Conservation (phyloP, 2,113 vertebrate species). For the Melospiza melodia region DNA sequence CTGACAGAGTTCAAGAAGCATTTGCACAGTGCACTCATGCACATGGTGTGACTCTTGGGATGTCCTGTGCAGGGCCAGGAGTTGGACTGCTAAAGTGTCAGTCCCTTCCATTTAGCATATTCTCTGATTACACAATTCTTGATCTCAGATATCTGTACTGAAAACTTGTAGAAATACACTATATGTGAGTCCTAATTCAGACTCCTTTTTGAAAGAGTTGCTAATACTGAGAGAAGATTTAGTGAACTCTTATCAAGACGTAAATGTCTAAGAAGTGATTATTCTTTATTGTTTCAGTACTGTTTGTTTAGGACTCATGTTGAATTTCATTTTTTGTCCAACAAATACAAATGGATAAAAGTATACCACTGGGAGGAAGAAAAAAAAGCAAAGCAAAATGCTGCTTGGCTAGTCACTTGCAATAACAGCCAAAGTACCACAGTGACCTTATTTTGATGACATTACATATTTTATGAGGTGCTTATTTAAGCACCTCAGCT, state of each 20-base stretch:
- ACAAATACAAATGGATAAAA: neutral
- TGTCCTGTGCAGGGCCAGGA: neutral
- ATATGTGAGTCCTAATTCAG: neutral
- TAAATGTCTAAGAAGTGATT: neutral
- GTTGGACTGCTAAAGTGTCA: fast-evolving
- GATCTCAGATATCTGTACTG: neutral
- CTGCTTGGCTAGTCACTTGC: neutral
- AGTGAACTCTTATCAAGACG: neutral
- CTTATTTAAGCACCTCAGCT: neutral
- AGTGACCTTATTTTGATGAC: neutral
- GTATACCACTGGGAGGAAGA: neutral
- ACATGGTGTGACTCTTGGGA: neutral
- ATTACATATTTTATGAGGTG: neutral
- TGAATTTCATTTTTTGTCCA: neutral
- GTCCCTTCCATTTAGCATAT: neutral
- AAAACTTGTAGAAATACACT: neutral
- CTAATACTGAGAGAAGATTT: neutral
- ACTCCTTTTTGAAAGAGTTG: neutral
- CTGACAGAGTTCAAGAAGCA: neutral
- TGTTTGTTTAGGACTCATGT: neutral
- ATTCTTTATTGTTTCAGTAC: neutral
- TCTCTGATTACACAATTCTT: neutral
- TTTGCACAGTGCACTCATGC: neutral
- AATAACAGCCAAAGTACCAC: neutral
- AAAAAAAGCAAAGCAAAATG: neutral